Evolutionary conservation across 1,140 invertebrate genomes (phyloP).

Genomic region (Dufourea novaeangliae): DNA sequence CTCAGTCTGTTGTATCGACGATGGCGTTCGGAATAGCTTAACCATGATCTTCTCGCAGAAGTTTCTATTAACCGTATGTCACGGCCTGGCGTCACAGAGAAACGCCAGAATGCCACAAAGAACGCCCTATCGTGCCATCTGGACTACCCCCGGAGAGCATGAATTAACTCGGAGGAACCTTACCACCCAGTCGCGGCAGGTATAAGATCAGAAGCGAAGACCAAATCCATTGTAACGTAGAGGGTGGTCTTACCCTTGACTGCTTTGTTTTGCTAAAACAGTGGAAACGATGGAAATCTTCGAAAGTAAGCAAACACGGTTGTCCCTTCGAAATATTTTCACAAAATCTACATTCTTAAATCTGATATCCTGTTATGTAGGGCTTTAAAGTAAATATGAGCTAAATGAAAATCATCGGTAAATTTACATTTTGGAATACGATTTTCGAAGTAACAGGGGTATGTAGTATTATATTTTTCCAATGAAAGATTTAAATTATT

Average conservation of each 20-base stretch:
- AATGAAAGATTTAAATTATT: too few species aligned
- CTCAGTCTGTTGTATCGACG: conserved; percentile 13
- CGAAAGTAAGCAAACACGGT: neutral
- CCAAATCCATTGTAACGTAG: neutral
- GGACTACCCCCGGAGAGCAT: conserved; percentile 39
- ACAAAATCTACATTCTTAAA: neutral
- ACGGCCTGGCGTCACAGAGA: conserved; percentile 32
- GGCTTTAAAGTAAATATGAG: too few species aligned
- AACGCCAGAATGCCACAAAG: conserved; percentile 58
- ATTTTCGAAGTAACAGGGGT: too few species aligned
- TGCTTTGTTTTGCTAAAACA: conserved; percentile 5
- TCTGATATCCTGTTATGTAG: too few species aligned
- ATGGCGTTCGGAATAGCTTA: conserved; percentile 39
- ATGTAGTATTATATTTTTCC: too few species aligned
- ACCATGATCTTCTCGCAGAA: conserved; percentile 47
- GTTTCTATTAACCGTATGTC: conserved; percentile 64
- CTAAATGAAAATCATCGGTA: too few species aligned
- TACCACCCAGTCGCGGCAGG: conserved; percentile 45
- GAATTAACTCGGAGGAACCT: conserved; percentile 50
- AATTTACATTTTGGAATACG: too few species aligned
- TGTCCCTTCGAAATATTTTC: too few species aligned
- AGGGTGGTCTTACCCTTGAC: neutral
- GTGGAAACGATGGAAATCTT: neutral
- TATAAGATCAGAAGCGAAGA: conserved; percentile 20
- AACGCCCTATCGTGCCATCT: conserved; percentile 57